Evolutionary conservation across 92 coral and sea anemone genomes (phyloP).

Genomic region (Palythoa grandiflora): DNA sequence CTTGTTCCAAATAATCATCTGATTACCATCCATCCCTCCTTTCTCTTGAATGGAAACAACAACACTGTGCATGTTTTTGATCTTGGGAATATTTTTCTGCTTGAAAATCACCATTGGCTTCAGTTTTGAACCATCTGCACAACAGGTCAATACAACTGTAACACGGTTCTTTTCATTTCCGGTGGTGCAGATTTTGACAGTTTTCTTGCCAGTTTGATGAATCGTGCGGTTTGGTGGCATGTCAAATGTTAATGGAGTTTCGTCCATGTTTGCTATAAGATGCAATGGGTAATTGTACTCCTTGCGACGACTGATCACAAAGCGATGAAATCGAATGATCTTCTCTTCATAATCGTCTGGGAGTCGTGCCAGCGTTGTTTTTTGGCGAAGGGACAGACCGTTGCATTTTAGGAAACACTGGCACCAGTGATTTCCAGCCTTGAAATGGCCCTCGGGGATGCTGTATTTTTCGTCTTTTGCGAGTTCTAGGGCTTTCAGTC

Average conservation of each 20-base stretch:
- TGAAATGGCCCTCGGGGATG: slow-evolving; percentile 1
- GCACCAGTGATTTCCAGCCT: neutral
- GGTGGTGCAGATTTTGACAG: slow-evolving; percentile 49
- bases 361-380: slow-evolving; percentile 39
- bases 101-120: no score
- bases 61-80: no score
- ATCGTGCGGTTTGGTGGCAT: slow-evolving; percentile 58
- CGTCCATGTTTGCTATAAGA: slow-evolving; percentile 65
- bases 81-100: no score
- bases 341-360: neutral
- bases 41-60: no score
- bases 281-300: slow-evolving; percentile 41
- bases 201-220: slow-evolving; percentile 53
- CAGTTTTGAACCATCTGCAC: no score
- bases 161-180: no score
- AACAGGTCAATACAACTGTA: slow-evolving; percentile 15
- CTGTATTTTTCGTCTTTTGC: slow-evolving; percentile 42
- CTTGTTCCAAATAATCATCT: no score
- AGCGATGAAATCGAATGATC: slow-evolving; percentile 28
- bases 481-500: slow-evolving; percentile 52
- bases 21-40: neutral
- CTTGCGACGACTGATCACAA: slow-evolving; percentile 23
- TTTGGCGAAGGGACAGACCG: no score
- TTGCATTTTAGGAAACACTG: neutral
- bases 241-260: slow-evolving; percentile 57